Conservation (phyloP, 2,113 vertebrate genomes). For the Columba janthina region DNA sequence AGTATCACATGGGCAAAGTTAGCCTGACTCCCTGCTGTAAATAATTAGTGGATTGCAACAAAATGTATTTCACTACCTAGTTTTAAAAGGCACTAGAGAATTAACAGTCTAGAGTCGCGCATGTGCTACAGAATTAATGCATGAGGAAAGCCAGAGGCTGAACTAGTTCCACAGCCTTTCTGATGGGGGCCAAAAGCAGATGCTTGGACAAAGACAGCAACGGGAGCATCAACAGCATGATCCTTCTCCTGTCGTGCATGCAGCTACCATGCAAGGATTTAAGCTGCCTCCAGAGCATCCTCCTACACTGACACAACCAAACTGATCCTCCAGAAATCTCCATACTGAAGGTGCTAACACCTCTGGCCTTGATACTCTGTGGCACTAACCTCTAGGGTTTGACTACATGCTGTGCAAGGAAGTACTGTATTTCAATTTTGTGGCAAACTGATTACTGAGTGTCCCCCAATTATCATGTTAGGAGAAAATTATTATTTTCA, state of each 20-base stretch:
- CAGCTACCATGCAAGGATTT: neutral
- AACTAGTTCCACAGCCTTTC: neutral
- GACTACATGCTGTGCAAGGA: neutral
- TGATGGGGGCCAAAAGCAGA: neutral
- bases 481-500: neutral
- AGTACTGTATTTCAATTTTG: neutral
- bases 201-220: neutral
- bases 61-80: conserved; percentile 32
- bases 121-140: neutral
- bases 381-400: neutral
- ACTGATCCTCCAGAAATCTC: neutral
- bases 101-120: neutral
- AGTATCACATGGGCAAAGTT: conserved; percentile 33
- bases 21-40: neutral
- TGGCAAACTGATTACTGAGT: neutral
- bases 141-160: neutral
- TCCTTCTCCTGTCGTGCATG: neutral
- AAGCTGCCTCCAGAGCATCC: neutral
- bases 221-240: neutral
- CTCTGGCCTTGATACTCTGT: neutral
- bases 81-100: neutral
- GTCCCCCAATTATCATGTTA: neutral
- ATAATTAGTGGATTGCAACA: conserved; percentile 55
- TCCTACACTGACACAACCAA: neutral
- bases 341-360: neutral